Conservation (phyloP, 30 jellyfish, hydroid and myxozoan species). For the Aurelia coerulea region DNA sequence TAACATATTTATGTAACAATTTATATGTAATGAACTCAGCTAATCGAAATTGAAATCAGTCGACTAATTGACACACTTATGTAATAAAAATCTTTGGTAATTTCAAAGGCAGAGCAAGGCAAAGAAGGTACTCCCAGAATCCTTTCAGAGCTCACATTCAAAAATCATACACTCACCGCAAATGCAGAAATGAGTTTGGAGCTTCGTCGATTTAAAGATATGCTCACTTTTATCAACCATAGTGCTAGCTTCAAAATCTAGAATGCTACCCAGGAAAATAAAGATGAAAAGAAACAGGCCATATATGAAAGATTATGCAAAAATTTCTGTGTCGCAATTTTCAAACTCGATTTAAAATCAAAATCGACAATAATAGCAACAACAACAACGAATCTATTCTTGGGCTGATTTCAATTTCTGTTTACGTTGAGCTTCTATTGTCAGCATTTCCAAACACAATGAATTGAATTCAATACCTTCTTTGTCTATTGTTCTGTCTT, state of each 20-base stretch:
- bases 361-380: too few species aligned
- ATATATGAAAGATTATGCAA: too few species aligned
- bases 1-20: background rate
- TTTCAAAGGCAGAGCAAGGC: constrained; percentile 51
- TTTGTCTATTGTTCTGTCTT: constrained; percentile 81
- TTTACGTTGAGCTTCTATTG: constrained; percentile 33
- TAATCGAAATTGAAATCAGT: constrained; percentile 73
- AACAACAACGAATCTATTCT: too few species aligned
- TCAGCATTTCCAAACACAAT: background rate
- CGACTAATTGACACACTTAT: constrained; percentile 14
- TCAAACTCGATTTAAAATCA: too few species aligned
- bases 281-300: too few species aligned
- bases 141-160: too few species aligned
- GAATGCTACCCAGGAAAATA: too few species aligned
- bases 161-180: too few species aligned
- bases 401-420: constrained; percentile 83
- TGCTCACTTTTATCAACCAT: background rate
- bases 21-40: constrained; percentile 16
- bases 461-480: constrained; percentile 42
- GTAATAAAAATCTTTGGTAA: background rate
- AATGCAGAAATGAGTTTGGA: too few species aligned
- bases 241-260: too few species aligned
- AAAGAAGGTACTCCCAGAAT: constrained; percentile 30
- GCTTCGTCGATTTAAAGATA: background rate
- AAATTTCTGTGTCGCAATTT: too few species aligned